These are phyloP conservation scores for Zaprionus camerounensis DNA, from an alignment of 1,140 invertebrate genomes.

Conservation along the genomic window DNA sequence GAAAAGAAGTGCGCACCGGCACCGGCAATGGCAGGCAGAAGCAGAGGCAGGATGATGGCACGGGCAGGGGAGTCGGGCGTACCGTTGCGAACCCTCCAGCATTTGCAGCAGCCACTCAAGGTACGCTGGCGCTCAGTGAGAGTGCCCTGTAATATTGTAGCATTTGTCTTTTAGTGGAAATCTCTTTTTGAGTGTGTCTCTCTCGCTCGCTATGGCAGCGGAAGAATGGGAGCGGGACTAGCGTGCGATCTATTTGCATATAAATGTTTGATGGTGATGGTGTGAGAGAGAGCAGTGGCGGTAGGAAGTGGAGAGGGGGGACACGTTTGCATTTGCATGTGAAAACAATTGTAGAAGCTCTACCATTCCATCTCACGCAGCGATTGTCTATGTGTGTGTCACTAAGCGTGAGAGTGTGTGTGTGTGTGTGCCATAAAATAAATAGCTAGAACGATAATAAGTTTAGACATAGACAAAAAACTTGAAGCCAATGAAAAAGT, in stretches of 20 bases:
- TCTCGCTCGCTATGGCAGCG: conserved; percentile 46
- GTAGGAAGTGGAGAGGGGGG: conserved; percentile 11
- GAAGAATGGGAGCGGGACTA: conserved; percentile 18
- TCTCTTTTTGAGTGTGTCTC: conserved; percentile 79
- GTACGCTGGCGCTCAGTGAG: conserved; percentile 47
- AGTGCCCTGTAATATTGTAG: conserved; percentile 73
- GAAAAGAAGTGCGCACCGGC: conserved; percentile 11
- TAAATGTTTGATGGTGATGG: conserved; percentile 58
- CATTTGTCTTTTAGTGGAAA: conserved; percentile 81
- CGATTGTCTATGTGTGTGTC: conserved; percentile 16
- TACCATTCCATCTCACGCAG: conserved; percentile 4
- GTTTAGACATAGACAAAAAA: conserved; percentile 80
- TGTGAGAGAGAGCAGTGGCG: conserved; percentile 31
- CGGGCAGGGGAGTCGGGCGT: not conserved
- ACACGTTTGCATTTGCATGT: conserved; percentile 65
- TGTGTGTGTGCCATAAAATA: conserved; percentile 66
- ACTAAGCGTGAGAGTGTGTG: conserved; percentile 12
- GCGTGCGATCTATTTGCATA: conserved; percentile 71
- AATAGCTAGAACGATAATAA: conserved; percentile 81
- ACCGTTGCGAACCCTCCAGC: conserved; percentile 49
- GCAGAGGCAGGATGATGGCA: not conserved
- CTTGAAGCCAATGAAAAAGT: conserved; percentile 79
- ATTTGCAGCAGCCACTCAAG: conserved; percentile 73
- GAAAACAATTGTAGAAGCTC: conserved; percentile 72
- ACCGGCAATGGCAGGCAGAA: not conserved